phyloP scores from a whole-genome alignment of 2,797 vertebrate species.

The Hippoglossus hippoglossus region DNA sequence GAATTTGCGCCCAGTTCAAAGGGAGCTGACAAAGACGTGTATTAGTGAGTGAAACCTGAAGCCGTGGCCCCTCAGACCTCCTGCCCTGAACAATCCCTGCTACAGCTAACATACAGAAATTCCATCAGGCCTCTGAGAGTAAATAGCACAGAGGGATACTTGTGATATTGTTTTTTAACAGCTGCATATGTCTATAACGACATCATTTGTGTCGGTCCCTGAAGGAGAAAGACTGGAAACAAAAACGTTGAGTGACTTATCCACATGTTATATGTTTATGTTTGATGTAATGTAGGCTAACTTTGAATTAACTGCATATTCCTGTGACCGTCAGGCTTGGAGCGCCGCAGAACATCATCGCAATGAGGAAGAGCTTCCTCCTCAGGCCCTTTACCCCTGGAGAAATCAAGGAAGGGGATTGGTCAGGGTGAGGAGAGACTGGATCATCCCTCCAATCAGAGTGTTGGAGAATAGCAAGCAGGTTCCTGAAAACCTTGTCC shows the following conservation, averaged over 20 bases:
- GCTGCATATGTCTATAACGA: conserved; percentile 68
- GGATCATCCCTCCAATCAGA: conserved; percentile 97
- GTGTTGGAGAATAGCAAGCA: conserved; percentile 94
- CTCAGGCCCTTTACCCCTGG: conserved; percentile 81
- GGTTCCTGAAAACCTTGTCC: conserved; percentile 92
- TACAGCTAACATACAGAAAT: conserved; percentile 35
- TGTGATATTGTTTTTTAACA: conserved; percentile 52
- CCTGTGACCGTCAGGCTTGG: conserved; percentile 53
- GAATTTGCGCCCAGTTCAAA: conserved; percentile 72
- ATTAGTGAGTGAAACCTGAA: conserved; percentile 73
- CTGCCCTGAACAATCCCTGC: conserved; percentile 55
- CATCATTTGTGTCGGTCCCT: conserved; percentile 49
- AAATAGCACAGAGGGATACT: conserved; percentile 42
- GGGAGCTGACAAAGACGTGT: conserved; percentile 51
- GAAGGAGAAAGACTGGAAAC: conserved; percentile 27
- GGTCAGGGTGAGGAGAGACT: conserved; percentile 90
- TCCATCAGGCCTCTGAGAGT: conserved; percentile 54
- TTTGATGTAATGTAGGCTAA: not conserved
- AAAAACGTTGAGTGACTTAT: conserved; percentile 18
- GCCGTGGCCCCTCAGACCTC: conserved; percentile 37
- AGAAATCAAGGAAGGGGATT: conserved; percentile 38
- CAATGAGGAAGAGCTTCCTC: conserved; percentile 35
- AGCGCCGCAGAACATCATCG: conserved; percentile 43
- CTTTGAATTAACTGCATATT: not conserved
- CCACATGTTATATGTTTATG: conserved; percentile 2